Evolutionary conservation across 2,888 invertebrate species (phyloP), one percentile per base, ranked within the genome.

Genomic region (Sericinus montela): DNA sequence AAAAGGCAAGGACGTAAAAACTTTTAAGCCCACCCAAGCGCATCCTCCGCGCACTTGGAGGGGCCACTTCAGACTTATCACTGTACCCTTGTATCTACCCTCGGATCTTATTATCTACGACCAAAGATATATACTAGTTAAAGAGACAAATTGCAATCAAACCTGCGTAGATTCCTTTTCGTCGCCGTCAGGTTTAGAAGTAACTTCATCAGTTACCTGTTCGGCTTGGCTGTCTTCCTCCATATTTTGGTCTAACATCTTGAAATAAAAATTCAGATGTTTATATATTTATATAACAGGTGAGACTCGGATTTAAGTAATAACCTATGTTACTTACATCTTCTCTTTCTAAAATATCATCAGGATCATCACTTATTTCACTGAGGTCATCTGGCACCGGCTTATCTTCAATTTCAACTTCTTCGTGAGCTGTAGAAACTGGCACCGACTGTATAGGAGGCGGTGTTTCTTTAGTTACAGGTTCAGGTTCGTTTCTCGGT

Each of bases 321-420:
- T 11, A 32, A 7, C 1, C 5, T 3, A 11, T 4, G 44, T 40
- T 48, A 61, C 80, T 79, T 68, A 89, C 90, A 74, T 95, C 95
- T 65, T 93, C 94, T 80, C 94, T 92, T 57, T 95, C 94, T 3
- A 96, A 89, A 67, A 96, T 95, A 65, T 96, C 96, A 75, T 96
- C 96, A 45, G 95, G 95, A 76, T 96, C 96, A 63, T 96, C 96
- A 69, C 96, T 96, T 53, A 96, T 95, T 80, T 96, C 96, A 75
- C 96, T 96, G 10, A 96, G 90, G 72, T 95, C 94, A 67, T 93
- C 91, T 60, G 93, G 88, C 66, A 93, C 81, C 56, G 91, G 75
- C 69, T 89, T 73, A 60, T 91, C 89, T 53, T 90, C 74, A 54
- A 81, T 69, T 59, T 90, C 89, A 30, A 83, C 67, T 1, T 91